A percentile compares a stretch with the other conserved stretches of the same genome.
Evolutionary conservation across 2,113 vertebrate species (phyloP).

Genomic region (Tyto alba): DNA sequence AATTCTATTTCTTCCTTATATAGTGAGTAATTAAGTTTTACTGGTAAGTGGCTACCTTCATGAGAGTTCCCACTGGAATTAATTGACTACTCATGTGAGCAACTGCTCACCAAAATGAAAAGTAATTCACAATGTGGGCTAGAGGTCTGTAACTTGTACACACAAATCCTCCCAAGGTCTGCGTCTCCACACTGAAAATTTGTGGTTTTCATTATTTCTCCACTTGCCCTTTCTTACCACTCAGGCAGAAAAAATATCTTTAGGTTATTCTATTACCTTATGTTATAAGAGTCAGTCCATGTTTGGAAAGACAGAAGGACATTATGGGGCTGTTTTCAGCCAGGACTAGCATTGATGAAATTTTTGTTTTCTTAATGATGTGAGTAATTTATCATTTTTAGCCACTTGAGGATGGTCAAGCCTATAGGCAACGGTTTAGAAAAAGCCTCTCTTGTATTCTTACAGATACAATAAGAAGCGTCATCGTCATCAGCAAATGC

Average conservation of each 20-base stretch:
- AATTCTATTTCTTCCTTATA: not conserved
- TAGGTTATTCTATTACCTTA: not conserved
- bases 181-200: not conserved
- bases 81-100: not conserved
- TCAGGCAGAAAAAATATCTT: not conserved
- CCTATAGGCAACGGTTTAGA: not conserved
- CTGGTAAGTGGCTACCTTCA: not conserved
- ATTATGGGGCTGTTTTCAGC: not conserved
- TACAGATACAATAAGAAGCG: not conserved
- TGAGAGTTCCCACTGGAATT: not conserved
- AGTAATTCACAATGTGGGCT: not conserved
- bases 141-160: not conserved
- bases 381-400: not conserved
- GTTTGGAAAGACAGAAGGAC: not conserved
- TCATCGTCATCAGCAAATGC: not conserved
- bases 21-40: not conserved
- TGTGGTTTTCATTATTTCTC: not conserved
- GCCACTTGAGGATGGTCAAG: not conserved
- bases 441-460: not conserved
- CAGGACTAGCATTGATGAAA: not conserved
- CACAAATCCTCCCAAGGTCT: not conserved
- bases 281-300: not conserved
- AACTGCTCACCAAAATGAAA: not conserved
- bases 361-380: not conserved
- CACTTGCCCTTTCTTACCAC: not conserved